A percentile compares a stretch with the other conserved stretches of the same genome.
phyloP scores from a whole-genome alignment of 2,888 invertebrate genomes.

The Marronus borbonicus region DNA sequence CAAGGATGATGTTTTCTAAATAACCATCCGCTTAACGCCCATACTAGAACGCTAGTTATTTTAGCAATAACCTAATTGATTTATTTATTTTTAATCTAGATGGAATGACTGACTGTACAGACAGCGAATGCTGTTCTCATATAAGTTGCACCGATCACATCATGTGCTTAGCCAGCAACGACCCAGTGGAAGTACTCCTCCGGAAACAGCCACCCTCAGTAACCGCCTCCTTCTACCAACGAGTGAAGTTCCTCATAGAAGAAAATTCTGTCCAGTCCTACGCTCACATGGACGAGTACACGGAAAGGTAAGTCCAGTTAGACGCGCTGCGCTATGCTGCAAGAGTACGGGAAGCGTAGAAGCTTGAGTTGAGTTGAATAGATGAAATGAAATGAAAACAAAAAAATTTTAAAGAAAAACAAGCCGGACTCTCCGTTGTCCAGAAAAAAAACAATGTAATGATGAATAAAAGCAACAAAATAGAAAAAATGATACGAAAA shows the following conservation, averaged over 20 bases:
- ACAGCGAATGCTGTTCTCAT: conserved; percentile 97
- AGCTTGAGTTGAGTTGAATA: conserved; percentile 54
- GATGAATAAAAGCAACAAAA: neutral
- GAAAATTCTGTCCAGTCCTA: conserved; percentile 99
- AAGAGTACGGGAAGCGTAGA: conserved; percentile 56
- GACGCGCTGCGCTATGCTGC: neutral
- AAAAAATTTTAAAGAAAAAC: conserved; percentile 28
- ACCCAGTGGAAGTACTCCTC: conserved; percentile 96
- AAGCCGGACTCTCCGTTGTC: conserved; percentile 48
- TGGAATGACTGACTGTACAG: conserved; percentile 98
- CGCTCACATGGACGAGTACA: conserved; percentile 97
- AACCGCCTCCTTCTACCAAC: conserved; percentile 97
- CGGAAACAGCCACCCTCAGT: conserved; percentile 97
- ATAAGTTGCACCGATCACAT: conserved; percentile 90
- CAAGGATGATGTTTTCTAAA: too few relatives aligned
- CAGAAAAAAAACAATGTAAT: neutral
- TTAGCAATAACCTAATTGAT: too few relatives aligned
- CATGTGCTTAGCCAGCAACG: conserved; percentile 96
- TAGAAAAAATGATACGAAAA: conserved; percentile 7
- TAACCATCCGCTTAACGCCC: too few relatives aligned
- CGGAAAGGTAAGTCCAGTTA: conserved; percentile 89
- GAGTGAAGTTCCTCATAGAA: conserved; percentile 98
- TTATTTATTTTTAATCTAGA: conserved; percentile 74
- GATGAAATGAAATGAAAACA: too few relatives aligned
- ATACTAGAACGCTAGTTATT: too few relatives aligned